Conservation (phyloP, 2,113 vertebrate genomes). For the Crypturellus undulatus region DNA sequence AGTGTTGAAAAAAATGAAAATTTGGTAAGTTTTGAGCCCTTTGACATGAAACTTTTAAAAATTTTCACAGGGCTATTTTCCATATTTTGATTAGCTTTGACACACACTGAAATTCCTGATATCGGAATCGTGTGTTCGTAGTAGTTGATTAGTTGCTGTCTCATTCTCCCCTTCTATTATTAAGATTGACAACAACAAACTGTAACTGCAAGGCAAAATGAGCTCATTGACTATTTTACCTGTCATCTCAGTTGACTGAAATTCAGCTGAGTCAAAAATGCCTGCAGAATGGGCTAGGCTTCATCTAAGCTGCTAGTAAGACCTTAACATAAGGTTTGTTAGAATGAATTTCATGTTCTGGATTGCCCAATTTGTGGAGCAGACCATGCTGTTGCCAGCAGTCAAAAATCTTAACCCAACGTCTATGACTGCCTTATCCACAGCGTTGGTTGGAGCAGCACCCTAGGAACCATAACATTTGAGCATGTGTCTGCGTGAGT, state of each 20-base stretch:
- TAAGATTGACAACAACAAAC: neutral
- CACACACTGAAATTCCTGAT: neutral
- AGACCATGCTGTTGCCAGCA: neutral
- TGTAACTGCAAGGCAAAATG: neutral
- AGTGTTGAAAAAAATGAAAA: neutral
- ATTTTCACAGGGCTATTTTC: neutral
- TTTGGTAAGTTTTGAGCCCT: neutral
- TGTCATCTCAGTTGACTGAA: neutral
- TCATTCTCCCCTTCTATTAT: neutral
- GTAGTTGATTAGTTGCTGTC: neutral
- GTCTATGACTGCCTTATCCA: neutral
- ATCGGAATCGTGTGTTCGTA: neutral
- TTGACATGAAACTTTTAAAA: neutral
- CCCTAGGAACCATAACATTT: fast-evolving
- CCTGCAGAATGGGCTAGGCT: neutral
- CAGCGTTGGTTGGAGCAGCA: neutral
- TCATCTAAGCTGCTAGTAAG: neutral
- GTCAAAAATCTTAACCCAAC: neutral
- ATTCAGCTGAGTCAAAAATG: neutral
- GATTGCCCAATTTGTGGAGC: neutral
- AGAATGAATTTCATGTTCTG: neutral
- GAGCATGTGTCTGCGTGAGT: neutral
- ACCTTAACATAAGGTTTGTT: neutral
- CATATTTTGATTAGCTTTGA: conserved; percentile 21
- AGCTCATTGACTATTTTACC: neutral